These are phyloP conservation scores for Diceros bicornis DNA, from an alignment of 2,797 vertebrate species.

Conservation along the genomic window DNA sequence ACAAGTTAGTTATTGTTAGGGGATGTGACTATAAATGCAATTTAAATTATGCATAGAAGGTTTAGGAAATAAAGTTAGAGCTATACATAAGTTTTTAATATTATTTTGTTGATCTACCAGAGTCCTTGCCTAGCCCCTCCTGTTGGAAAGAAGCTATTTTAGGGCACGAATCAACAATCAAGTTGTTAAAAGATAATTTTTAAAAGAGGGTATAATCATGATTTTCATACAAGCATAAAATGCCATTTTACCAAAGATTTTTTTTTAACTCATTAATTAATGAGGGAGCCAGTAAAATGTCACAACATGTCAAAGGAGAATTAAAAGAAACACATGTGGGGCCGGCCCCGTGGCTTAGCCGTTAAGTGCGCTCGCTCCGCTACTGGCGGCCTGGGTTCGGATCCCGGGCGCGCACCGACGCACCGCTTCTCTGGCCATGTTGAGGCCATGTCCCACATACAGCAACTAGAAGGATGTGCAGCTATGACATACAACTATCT, in stretches of 20 bases:
- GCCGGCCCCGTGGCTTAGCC: too few species aligned
- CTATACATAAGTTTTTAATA: background rate
- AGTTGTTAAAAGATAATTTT: background rate
- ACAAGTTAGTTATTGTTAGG: background rate
- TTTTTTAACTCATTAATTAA: background rate
- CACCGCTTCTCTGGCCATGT: too few species aligned
- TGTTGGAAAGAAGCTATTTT: background rate
- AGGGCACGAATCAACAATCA: background rate
- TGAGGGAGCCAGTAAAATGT: background rate
- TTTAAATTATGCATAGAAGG: background rate
- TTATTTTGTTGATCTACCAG: background rate
- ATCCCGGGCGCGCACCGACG: too few species aligned
- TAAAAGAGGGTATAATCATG: background rate
- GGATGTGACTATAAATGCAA: background rate
- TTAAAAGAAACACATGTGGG: background rate
- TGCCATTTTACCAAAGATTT: background rate
- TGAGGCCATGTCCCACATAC: too few species aligned
- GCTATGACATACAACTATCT: too few species aligned
- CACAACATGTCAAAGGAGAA: background rate
- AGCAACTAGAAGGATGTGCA: too few species aligned
- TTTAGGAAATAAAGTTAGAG: background rate
- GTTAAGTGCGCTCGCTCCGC: too few species aligned
- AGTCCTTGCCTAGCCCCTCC: background rate
- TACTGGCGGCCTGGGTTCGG: too few species aligned
- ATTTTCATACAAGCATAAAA: slow-evolving; percentile 15